Base-by-base conservation (phyloP, 2,113 vertebrate species). In the Vireo altiloquus region DNA sequence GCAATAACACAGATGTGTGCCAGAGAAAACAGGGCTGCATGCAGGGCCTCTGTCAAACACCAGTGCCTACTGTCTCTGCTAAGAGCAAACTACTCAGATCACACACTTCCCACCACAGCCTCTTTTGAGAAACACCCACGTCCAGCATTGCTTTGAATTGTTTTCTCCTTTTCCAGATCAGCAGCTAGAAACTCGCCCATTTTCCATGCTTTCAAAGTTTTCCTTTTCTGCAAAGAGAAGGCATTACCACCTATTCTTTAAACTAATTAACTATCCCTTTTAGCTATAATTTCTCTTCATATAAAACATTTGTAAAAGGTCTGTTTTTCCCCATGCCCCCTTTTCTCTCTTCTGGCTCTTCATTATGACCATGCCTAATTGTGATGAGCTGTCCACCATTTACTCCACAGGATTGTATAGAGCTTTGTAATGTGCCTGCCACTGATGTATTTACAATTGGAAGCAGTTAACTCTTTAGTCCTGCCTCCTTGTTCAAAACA, bases 251-350 rank as follows among this genome's bases (percentile, higher is more conserved):
- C 88, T 93, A 92, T 90, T 96, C 93, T 96, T 96, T 95, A 87
- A 90, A 71, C 82, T 87, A 97, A 97, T 97, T 96, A 96, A 93
- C 96, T 96, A 92, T 87, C 82, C 85, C 72, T 95, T 97, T 96
- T 96, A 97, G 60, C 88, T 66, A 78, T 93, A 96, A 96, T 96
- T 95, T 96, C 93, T 96, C 64, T 84, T 95, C 76, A 13, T 84
- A 86, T 93, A 97, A 96, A 96, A 93, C 96, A 90, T 92, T 96
- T 92, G 90, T 83, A 68, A 97, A 87, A 95, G 95, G 95, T 96
- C 93, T 96, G 95, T 92, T 97, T 97, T 96, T 97, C 94, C 95
- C 94, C 96, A 96, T 96, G 96, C 92, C 95, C 96, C 89, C 87
- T 95, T 93, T 93, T 92, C 92, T 89, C 79, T 96, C 79, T 78